Evolutionary conservation across 2,113 vertebrate species (phyloP).

Genomic region (Zapus hudsonius): DNA sequence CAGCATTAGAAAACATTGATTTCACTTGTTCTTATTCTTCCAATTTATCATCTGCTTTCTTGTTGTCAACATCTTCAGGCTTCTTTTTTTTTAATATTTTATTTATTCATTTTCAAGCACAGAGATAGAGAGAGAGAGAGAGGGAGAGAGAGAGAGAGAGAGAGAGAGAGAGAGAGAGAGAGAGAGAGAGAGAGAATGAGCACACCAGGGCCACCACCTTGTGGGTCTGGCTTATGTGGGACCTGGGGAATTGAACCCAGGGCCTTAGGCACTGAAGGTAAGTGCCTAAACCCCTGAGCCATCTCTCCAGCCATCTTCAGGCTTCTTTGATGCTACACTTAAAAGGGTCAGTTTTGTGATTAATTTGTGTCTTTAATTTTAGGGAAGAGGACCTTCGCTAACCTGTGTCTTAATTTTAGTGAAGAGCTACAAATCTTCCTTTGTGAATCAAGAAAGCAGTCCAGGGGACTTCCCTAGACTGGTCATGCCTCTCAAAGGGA

Average conservation of each 20-base stretch:
- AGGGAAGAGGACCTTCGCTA: conserved; percentile 20
- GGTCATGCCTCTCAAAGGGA: not conserved
- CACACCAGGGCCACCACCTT: too few species aligned
- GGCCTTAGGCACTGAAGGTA: too few species aligned
- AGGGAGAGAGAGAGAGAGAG: too few species aligned
- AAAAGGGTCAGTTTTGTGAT: conserved; percentile 63
- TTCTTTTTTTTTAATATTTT: too few species aligned
- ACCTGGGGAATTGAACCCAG: too few species aligned
- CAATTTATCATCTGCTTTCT: conserved; percentile 54
- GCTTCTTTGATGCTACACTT: conserved; percentile 39
- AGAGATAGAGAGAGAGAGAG: too few species aligned
- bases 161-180: too few species aligned
- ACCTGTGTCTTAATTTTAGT: conserved; percentile 62
- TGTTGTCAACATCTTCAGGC: conserved; percentile 51
- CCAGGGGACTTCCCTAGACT: not conserved
- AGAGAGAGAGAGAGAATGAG: too few species aligned
- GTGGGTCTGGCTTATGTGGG: too few species aligned
- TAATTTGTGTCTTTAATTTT: conserved; percentile 65
- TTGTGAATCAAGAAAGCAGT: conserved; percentile 30
- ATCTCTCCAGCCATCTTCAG: too few species aligned
- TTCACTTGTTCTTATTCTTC: conserved; percentile 9
- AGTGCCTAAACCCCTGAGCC: too few species aligned
- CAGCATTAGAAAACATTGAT: conserved; percentile 37
- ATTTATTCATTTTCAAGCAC: too few species aligned
- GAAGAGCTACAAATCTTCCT: conserved; percentile 39